phyloP scores from a whole-genome alignment of 2,797 vertebrate genomes.

The Coregonus ussuriensis region DNA sequence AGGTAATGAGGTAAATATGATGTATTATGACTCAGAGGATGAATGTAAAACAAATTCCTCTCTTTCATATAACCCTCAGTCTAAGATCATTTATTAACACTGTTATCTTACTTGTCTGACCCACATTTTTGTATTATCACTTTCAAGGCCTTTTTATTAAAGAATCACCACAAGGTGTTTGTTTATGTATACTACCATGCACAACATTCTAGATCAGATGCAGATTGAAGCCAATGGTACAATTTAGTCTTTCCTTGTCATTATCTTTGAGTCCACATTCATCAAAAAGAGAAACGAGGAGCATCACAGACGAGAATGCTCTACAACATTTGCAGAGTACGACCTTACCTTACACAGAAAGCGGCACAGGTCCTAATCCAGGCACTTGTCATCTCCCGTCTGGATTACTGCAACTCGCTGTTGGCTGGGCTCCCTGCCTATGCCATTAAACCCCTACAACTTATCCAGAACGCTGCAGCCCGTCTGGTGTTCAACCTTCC shows the following conservation, averaged over 20 bases:
- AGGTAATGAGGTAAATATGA: not conserved
- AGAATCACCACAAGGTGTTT: too few species aligned
- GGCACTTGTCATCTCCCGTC: too few species aligned
- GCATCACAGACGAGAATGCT: not conserved
- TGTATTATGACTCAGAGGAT: not conserved
- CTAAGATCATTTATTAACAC: not conserved
- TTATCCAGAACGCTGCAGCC: too few species aligned
- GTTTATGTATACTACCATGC: not conserved
- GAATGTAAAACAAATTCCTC: not conserved
- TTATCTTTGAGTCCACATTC: conserved; percentile 18
- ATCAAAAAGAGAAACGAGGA: conserved; percentile 14
- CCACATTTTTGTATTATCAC: not conserved
- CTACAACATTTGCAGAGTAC: too few species aligned
- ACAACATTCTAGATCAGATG: conserved; percentile 13
- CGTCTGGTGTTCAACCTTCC: too few species aligned
- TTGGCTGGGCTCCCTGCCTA: too few species aligned
- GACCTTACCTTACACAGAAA: too few species aligned
- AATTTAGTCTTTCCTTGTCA: conserved; percentile 26
- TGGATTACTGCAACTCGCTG: too few species aligned
- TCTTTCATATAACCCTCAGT: not conserved
- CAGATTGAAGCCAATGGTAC: not conserved
- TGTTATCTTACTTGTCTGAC: not conserved
- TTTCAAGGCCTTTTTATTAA: too few species aligned
- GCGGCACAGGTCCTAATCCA: too few species aligned
- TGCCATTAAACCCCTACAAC: too few species aligned